Percentiles rank a stretch among this genome's conserved stretches.
phyloP scores from a whole-genome alignment of 2,888 invertebrate genomes.

The Acrocyrtus sp. region DNA sequence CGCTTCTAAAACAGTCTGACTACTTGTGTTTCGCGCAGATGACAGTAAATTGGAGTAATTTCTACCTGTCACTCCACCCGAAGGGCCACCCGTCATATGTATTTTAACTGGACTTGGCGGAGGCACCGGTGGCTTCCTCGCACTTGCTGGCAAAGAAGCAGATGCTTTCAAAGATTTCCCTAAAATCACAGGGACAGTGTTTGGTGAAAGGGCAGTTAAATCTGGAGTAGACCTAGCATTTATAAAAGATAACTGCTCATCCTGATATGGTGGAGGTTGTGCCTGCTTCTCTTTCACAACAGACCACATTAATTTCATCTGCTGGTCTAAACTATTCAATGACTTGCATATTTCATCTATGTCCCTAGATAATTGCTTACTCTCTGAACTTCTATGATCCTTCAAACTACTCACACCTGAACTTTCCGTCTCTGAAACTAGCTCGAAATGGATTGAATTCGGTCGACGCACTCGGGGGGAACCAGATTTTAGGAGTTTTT shows the following conservation, averaged over 20 bases:
- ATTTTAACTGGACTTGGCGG: conserved; percentile 1
- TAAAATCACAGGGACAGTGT: conserved; percentile 45
- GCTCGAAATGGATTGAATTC: conserved; percentile 25
- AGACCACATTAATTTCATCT: conserved; percentile 61
- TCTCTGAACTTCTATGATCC: conserved; percentile 45
- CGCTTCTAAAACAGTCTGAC: conserved; percentile 39
- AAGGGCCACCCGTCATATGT: not conserved
- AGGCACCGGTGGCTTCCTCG: conserved; percentile 28
- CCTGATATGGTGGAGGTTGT: conserved; percentile 12
- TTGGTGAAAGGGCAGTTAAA: conserved; percentile 33
- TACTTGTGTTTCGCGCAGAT: conserved; percentile 14
- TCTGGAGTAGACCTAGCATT: conserved; percentile 22
- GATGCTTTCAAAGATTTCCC: conserved; percentile 23
- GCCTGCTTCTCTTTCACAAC: conserved; percentile 48
- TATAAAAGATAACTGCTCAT: conserved; percentile 24
- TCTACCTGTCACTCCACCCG: conserved; percentile 3
- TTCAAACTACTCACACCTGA: conserved; percentile 60
- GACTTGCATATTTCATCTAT: conserved; percentile 59
- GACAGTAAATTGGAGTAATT: conserved; percentile 29
- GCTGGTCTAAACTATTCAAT: conserved; percentile 55
- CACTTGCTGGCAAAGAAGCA: conserved; percentile 22
- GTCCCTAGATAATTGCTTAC: conserved; percentile 57
- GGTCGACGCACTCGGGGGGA: conserved; percentile 18
- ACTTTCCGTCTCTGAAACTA: conserved; percentile 60
- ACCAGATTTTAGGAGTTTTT: conserved; percentile 27